Evolutionary conservation across 2,113 vertebrate species (phyloP).

Genomic region (Notiomystis cincta): DNA sequence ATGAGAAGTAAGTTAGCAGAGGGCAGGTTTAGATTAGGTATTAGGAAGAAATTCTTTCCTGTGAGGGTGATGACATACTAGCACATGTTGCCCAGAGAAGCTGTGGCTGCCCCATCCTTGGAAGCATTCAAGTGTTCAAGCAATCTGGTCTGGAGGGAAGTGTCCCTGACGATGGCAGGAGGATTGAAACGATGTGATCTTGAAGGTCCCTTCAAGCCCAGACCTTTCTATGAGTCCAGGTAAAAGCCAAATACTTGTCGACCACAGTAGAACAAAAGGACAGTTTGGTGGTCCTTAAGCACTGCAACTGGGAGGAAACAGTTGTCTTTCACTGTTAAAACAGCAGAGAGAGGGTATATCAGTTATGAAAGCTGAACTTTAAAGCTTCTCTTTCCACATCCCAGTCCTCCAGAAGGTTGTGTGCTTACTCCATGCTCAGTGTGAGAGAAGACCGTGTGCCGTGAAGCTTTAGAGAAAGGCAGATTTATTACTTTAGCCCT

Average conservation of each 20-base stretch:
- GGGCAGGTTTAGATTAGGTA: background rate
- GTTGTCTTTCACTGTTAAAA: background rate
- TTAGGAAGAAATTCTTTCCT: background rate
- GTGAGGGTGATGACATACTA: background rate
- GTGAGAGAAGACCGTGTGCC: background rate
- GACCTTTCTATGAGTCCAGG: background rate
- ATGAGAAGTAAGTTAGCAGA: background rate
- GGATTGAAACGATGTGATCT: rapidly evolving
- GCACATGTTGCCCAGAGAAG: background rate
- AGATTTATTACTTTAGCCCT: background rate
- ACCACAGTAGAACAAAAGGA: background rate
- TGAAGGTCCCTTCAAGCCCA: background rate
- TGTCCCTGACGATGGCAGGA: background rate
- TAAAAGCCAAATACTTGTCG: background rate
- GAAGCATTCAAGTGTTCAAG: background rate
- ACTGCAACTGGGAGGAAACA: rapidly evolving
- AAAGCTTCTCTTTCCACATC: background rate
- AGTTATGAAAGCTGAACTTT: background rate
- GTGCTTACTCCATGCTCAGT: background rate
- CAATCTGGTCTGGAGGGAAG: background rate
- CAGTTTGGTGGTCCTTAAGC: background rate
- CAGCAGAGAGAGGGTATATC: background rate
- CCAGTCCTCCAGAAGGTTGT: background rate
- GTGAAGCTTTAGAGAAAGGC: background rate
- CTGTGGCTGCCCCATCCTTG: background rate